These are phyloP conservation scores for Eolophus roseicapilla DNA, from an alignment of 2,113 vertebrate species.

Conservation along the genomic window DNA sequence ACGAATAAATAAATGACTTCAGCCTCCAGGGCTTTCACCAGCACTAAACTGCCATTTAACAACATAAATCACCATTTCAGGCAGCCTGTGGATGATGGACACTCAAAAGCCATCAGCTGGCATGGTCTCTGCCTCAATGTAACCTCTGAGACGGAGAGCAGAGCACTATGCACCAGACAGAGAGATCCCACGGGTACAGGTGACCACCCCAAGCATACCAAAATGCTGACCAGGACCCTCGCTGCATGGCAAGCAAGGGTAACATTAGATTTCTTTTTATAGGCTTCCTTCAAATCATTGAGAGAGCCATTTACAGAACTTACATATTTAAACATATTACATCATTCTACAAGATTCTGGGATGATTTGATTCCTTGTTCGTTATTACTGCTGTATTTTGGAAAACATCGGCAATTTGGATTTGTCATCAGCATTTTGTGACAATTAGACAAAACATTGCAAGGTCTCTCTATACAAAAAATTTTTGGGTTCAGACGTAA, in stretches of 20 bases:
- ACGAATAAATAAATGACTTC: not conserved
- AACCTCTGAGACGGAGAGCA: not conserved
- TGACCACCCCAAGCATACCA: rapidly evolving
- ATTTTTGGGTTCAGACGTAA: conserved; percentile 37
- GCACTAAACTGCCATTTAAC: not conserved
- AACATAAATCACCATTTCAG: not conserved
- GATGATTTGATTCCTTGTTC: not conserved
- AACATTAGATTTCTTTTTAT: not conserved
- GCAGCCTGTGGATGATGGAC: not conserved
- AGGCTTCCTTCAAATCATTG: not conserved
- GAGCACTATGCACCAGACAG: not conserved
- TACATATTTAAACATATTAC: conserved; percentile 43
- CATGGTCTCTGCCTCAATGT: not conserved
- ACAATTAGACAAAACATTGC: conserved; percentile 48
- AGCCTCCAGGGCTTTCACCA: not conserved
- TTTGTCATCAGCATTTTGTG: conserved; percentile 20
- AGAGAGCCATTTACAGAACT: not conserved
- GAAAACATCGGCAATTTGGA: conserved; percentile 35
- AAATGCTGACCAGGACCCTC: not conserved
- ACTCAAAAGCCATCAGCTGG: not conserved
- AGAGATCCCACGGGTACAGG: rapidly evolving
- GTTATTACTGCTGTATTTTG: not conserved
- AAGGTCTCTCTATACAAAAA: not conserved
- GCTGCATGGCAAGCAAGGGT: not conserved
- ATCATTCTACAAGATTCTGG: conserved; percentile 13